Conservation (phyloP, 2,113 vertebrate genomes). For the Panthera tigris region DNA sequence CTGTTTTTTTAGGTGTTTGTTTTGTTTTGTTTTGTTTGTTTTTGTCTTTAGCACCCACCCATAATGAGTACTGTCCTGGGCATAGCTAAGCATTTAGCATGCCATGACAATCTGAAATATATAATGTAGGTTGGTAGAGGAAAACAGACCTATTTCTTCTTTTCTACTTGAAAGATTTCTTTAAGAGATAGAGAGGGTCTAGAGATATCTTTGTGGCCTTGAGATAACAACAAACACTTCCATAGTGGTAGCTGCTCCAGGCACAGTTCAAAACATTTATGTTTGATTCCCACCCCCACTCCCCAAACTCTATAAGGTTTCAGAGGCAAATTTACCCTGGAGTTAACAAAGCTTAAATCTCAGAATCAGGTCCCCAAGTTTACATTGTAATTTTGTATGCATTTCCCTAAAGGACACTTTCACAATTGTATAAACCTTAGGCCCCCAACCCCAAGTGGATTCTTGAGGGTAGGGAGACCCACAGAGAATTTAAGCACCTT, state of each 20-base stretch:
- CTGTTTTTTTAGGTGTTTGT: neutral
- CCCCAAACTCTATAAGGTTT: neutral
- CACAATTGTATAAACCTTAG: neutral
- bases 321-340: constrained; percentile 5
- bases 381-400: neutral
- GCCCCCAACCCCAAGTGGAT: accelerated
- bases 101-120: neutral
- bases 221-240: neutral
- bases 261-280: neutral
- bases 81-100: neutral
- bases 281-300: neutral
- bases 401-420: neutral
- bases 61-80: neutral
- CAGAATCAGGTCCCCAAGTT: neutral
- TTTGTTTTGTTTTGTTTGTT: too few relatives aligned
- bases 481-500: neutral
- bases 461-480: neutral
- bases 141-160: neutral
- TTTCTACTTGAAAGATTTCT: neutral
- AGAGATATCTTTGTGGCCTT: neutral
- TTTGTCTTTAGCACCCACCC: neutral
- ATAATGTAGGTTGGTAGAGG: neutral
- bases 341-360: neutral
- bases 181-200: neutral
- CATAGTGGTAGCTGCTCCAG: neutral